Percentiles rank a stretch among this genome's conserved stretches.
Conservation (phyloP, 2,797 vertebrate genomes). For the Streptopelia turtur region DNA sequence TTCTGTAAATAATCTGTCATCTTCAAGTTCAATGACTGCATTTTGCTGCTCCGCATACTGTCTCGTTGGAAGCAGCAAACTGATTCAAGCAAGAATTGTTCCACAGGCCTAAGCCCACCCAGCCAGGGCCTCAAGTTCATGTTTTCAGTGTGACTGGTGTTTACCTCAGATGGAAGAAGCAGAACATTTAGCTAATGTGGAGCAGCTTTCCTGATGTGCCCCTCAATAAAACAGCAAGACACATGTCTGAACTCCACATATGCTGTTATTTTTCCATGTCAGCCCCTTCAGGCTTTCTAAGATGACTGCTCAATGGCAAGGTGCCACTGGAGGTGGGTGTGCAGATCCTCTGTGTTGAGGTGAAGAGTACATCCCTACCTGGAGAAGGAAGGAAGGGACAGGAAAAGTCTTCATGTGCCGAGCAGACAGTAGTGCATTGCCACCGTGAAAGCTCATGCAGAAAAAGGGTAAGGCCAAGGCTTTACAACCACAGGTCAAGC, state of each 20-base stretch:
- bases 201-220: background rate
- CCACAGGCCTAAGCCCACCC: background rate
- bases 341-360: background rate
- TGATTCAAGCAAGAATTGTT: background rate
- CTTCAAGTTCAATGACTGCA: background rate
- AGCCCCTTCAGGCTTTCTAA: background rate
- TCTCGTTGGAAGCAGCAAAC: background rate
- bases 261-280: background rate
- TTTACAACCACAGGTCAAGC: background rate
- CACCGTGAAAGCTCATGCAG: background rate
- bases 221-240: background rate
- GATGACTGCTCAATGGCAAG: accelerated
- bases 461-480: background rate
- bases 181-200: background rate
- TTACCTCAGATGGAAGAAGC: background rate
- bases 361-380: accelerated
- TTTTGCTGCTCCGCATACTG: background rate
- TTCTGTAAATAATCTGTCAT: slow-evolving; percentile 47
- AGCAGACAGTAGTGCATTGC: background rate
- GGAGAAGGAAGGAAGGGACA: background rate
- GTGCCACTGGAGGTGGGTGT: background rate
- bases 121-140: accelerated
- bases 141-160: background rate
- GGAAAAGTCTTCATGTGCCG: background rate
- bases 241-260: background rate